Percentiles rank a stretch among this genome's conserved stretches.
phyloP scores from a whole-genome alignment of 2,797 vertebrate species.

The Apogon talboti region DNA sequence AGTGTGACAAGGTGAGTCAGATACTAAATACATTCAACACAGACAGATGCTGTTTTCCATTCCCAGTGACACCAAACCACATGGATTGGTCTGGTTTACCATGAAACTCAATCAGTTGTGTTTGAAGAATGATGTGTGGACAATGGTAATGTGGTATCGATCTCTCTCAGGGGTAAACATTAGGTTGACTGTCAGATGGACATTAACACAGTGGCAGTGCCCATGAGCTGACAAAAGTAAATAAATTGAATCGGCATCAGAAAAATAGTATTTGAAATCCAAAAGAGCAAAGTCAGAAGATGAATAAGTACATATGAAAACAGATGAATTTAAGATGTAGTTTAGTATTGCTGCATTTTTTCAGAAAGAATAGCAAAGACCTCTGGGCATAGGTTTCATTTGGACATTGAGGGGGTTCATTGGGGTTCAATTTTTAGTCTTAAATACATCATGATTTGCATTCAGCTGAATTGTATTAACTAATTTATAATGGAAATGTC shows the following conservation, averaged over 20 bases:
- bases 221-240: conserved; percentile 46
- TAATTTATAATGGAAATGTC: no score
- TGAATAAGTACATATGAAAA: background rate
- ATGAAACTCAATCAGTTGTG: conserved; percentile 62
- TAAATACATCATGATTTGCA: no score
- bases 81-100: conserved; percentile 49
- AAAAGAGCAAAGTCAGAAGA: conserved; percentile 4
- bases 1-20: conserved; percentile 11
- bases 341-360: background rate
- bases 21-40: conserved; percentile 27
- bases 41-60: conserved; percentile 17
- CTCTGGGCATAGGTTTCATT: no score
- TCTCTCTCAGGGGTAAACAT: conserved; percentile 59
- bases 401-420: no score
- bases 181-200: conserved; percentile 57
- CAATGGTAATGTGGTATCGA: conserved; percentile 60
- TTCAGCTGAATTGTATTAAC: no score
- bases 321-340: background rate
- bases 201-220: conserved; percentile 49
- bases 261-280: background rate
- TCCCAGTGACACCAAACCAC: conserved; percentile 31
- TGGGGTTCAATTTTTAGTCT: no score
- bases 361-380: background rate
- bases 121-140: conserved; percentile 66
- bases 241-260: conserved; percentile 6